These are phyloP conservation scores for Enteromius paludinosus DNA, from an alignment of 2,797 vertebrate genomes.

Conservation along the genomic window DNA sequence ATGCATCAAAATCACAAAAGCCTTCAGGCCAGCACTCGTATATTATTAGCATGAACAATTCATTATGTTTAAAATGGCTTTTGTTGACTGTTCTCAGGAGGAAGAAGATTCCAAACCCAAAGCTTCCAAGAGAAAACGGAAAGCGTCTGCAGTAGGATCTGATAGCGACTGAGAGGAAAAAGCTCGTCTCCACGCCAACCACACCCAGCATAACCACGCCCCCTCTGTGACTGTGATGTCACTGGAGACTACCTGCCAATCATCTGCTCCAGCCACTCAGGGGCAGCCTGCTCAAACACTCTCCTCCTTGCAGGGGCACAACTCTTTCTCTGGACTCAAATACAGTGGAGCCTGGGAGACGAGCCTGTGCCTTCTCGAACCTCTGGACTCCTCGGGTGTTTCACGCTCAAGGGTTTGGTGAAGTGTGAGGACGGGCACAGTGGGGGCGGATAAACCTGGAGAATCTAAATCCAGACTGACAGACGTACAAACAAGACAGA, in stretches of 20 bases:
- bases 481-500: conserved; percentile 40
- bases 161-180: conserved; percentile 86
- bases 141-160: conserved; percentile 89
- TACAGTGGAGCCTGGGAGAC: conserved; percentile 53
- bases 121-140: conserved; percentile 91
- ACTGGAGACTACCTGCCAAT: conserved; percentile 63
- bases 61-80: not conserved
- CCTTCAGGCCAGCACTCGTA: not conserved
- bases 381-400: conserved; percentile 58
- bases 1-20: not conserved
- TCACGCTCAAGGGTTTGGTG: conserved; percentile 43
- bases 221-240: conserved; percentile 59
- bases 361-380: conserved; percentile 40
- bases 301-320: conserved; percentile 43
- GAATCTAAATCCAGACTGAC: conserved; percentile 51
- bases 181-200: conserved; percentile 31
- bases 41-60: not conserved
- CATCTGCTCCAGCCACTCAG: conserved; percentile 61
- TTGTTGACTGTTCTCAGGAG: conserved; percentile 75
- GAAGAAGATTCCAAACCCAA: conserved; percentile 95
- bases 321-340: conserved; percentile 53
- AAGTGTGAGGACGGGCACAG: conserved; percentile 33
- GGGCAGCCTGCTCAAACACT: conserved; percentile 54
- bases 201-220: conserved; percentile 54
- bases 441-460: conserved; percentile 32